Base-by-base conservation (phyloP, 2,797 vertebrate species). In the Tiaroga cobitis region DNA sequence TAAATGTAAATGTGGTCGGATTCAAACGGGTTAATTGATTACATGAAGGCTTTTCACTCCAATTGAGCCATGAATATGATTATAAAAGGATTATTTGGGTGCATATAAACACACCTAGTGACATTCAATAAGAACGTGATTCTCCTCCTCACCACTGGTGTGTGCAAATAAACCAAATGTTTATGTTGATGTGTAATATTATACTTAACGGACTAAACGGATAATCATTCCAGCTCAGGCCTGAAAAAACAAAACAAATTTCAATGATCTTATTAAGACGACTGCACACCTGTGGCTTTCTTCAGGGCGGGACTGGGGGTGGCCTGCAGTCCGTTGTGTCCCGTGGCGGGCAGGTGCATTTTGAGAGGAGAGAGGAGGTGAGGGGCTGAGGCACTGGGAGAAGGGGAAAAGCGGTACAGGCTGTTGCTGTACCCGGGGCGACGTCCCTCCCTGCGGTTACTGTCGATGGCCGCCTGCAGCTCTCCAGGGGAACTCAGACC, bases 401-500 rank as follows among this genome's bases (percentile, higher is more conserved):
- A 96, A 88, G 96, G 95, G 9, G 96, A 96, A 90, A 95, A 97
- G 90, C 94, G 92, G 51, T 96, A 96, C 43, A 97, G 90, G 7
- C 96, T 95, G 81, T 95, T 96, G 91, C 95, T 96, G 92, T 97
- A 97, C 90, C 96, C 95, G 82, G 96, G 96, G 80, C 96, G 93
- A 11, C 96, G 93, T 61, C 96, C 96, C 87, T 97, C 96, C 87
- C 96, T 93, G 21, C 96, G 93, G 91, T 97, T 97, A 89, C 96
- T 96, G 1, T 97, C 96, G 0, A 97, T 97, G 19, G 96, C 96
- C 0, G 96, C 96, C 94, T 97, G 96, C 1, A 97, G 94, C 89
- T 97, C 96, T 0, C 96, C 96, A 0, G 96, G 96, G 69, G 96
- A 97, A 88, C 96, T 97, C 88, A 97, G 93, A 1, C 95, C 95